Base-by-base conservation (phyloP, 2,888 invertebrate species). In the Cordilura impudica region DNA sequence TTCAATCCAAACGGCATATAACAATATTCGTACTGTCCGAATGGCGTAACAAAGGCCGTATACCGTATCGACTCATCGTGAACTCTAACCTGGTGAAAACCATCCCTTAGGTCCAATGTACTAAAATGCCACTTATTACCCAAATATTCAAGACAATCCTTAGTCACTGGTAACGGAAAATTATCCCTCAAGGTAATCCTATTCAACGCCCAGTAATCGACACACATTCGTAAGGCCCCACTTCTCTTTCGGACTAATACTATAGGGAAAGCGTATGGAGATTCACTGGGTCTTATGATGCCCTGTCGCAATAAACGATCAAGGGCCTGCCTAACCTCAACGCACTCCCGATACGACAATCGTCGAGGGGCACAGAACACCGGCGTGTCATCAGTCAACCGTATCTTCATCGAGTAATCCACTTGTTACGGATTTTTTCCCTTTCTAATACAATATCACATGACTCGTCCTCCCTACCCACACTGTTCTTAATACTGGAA, bases 111-210 rank as follows among this genome's bases (percentile, higher is more conserved):
- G 14, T 58, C 70, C 23, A 70, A 16, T n/a, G 21, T n/a, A n/a
- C 49, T 69, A 23, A 58, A 69, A 56, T 35, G 35, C 19, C 19
- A 2, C 12, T 54, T 56, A 8, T 31, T 49, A 1, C 58, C 60
- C 23, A 66, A 51, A 43, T 51, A 58, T 10, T 58, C 58, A 2
- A 70, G 23, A 26, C 58, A 70, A 35, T 70, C 39, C 3, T 49
- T 35, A 10, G 49, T 49, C 4, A 69, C 4, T 3, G 69, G 69
- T 1, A 56, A 14, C 0, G 67, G 8, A n/a, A n/a, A n/a, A n/a
- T n/a, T n/a, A n/a, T n/a, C n/a, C n/a, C n/a, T n/a, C n/a, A n/a
- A n/a, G n/a, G 56, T 49, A 2, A 58, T 7, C 47, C 16, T 49
- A 16, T 53, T 61, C 4, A 60, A 39, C 4, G 14, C 4, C 6